Conservation (phyloP, 1,140 invertebrate species). For the Drosophila paulistorum region DNA sequence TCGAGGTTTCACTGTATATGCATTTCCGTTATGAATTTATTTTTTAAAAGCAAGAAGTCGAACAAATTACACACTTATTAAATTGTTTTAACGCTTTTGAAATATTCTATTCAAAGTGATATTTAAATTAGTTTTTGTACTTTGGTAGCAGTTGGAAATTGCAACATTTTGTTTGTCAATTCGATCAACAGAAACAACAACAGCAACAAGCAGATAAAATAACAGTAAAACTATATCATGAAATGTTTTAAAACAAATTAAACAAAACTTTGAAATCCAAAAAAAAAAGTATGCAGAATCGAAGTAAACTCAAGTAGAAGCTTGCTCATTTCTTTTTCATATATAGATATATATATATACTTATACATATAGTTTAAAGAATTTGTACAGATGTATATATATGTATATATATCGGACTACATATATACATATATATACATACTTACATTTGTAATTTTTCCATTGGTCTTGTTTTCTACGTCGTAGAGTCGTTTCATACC, state of each 20-base stretch:
- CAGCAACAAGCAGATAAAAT: conserved; percentile 13
- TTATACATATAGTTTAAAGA: conserved; percentile 44
- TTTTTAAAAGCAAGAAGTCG: neutral
- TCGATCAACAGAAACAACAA: conserved; percentile 39
- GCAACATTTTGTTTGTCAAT: conserved; percentile 38
- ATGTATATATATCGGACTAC: conserved; percentile 50
- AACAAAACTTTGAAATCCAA: conserved; percentile 27
- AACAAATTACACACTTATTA: neutral
- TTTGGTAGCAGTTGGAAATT: conserved; percentile 61
- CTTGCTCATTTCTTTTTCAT: conserved; percentile 75
- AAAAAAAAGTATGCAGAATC: neutral
- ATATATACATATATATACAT: conserved; percentile 55
- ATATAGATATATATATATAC: conserved; percentile 55
- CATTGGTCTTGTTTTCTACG: conserved; percentile 28
- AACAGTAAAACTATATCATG: conserved; percentile 32
- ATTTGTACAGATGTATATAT: conserved; percentile 52
- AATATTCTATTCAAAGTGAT: conserved; percentile 47
- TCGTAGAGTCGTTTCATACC: conserved; percentile 11
- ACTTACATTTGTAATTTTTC: conserved; percentile 46
- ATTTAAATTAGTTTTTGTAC: conserved; percentile 67
- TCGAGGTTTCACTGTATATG: too few species aligned
- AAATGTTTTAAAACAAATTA: conserved; percentile 54
- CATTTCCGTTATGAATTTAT: neutral
- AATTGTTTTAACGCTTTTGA: neutral
- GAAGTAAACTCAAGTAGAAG: conserved; percentile 59